Evolutionary conservation across 2,888 invertebrate species (phyloP), one percentile per base, ranked within the genome.

Genomic region (Caenorhabditis uteleia): DNA sequence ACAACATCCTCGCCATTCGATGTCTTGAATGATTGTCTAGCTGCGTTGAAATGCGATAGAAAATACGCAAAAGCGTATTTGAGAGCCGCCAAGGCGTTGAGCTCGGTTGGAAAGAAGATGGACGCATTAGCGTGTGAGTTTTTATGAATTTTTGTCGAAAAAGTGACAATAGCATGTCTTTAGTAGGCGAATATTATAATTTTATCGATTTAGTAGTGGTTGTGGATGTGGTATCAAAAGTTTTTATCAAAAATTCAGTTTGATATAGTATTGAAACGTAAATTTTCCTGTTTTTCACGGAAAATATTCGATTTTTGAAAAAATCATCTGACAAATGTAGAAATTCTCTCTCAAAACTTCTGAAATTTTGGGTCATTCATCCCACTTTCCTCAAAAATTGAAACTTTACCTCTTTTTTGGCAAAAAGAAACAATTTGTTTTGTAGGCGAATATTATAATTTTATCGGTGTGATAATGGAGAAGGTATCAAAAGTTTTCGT

Each of bases 51-150:
- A 53, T 45, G 49, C 20, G 64, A 64, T 23, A 57, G 45, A 38
- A 54, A 57, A 21, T 64, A 64, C 38, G 57, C 64, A 3, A 64
- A 64, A 18, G 64, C 64, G 0, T 64, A 64, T 40, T 36, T 64
- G 33, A 48, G 64, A 54, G 64, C 64, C n/a, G 44, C 64, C 1
- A 64, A 57, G 34, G 48, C 51, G 7, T 50, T 64, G 6, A 18
- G 36, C 16, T 43, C 48, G 5, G 5, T 51, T 33, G 64, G 64
- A 53, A 64, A 64, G 42, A 64, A 64, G n/a, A 33, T 31, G n/a
- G 64, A 64, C 26, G 64, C 64, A 3, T 34, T 64, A 3, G 45
- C 47, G 33, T 62, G 62, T 62, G 7, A 56, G 61, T 45, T 40
- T 34, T 36, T 29, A n/a, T 12, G 29, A 33, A 1, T 25, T 31